Percentiles rank a stretch among this genome's conserved stretches.
Conservation (phyloP, 2,113 vertebrate genomes). For the Chlamydotis undulata region DNA sequence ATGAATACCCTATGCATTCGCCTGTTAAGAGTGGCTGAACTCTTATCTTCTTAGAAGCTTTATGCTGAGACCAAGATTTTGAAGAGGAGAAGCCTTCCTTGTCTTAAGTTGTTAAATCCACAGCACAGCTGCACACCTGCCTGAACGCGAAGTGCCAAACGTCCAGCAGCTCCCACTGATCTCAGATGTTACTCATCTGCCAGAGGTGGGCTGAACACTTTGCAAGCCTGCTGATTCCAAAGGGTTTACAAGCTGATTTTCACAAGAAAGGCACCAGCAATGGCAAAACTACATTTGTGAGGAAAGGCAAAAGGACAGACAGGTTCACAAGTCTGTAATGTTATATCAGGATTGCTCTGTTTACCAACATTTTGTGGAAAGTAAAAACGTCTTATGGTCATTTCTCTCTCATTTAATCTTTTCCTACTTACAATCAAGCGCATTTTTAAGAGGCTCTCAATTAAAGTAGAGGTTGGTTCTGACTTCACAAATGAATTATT, state of each 20-base stretch:
- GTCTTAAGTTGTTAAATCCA: constrained; percentile 2
- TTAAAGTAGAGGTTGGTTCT: neutral
- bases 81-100: neutral
- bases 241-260: neutral
- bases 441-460: neutral
- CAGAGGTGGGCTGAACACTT: neutral
- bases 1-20: neutral
- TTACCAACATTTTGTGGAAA: neutral
- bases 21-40: neutral
- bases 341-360: neutral
- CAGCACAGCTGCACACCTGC: neutral
- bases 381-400: neutral
- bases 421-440: neutral
- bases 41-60: neutral
- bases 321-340: neutral
- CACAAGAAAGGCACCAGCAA: neutral
- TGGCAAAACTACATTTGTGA: neutral
- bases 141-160: neutral
- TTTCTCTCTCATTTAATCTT: neutral
- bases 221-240: neutral
- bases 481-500: constrained; percentile 46
- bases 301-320: neutral
- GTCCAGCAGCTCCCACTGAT: neutral
- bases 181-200: neutral
- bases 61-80: neutral